A percentile compares a stretch with the other conserved stretches of the same genome.
Conservation (phyloP, 2,888 invertebrate species). For the Polydrusus cervinus region DNA sequence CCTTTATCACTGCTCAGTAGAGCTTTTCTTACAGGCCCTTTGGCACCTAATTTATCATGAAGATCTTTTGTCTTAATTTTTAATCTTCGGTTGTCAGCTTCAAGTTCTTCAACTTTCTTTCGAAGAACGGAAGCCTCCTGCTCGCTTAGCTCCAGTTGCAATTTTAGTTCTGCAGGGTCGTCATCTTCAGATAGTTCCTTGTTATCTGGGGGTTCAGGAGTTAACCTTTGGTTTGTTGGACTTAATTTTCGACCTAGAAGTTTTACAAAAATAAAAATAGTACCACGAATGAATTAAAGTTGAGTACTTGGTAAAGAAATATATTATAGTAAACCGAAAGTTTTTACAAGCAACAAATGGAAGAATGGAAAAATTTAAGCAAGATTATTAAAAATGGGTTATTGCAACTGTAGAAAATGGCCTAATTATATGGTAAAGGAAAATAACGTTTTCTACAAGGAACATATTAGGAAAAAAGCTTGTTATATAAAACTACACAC, state of each 20-base stretch:
- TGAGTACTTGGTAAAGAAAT: not conserved
- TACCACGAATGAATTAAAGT: not conserved
- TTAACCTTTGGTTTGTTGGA: slow-evolving; percentile 78
- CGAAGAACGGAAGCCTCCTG: slow-evolving; percentile 90
- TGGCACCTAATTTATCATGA: slow-evolving; percentile 79
- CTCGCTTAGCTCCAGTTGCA: slow-evolving; percentile 91
- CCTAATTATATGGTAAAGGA: slow-evolving; percentile 53
- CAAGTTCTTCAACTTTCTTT: slow-evolving; percentile 88
- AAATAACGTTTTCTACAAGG: not conserved
- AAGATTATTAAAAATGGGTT: slow-evolving; percentile 51
- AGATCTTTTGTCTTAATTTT: slow-evolving; percentile 86
- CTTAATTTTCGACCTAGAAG: slow-evolving; percentile 78
- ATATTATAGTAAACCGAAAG: too few species aligned
- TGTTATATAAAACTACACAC: slow-evolving; percentile 15
- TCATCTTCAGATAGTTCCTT: slow-evolving; percentile 86
- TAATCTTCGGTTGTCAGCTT: slow-evolving; percentile 83
- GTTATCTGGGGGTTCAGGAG: slow-evolving; percentile 78
- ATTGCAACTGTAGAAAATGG: slow-evolving; percentile 75
- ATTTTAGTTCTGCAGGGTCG: slow-evolving; percentile 86
- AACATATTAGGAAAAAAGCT: slow-evolving; percentile 3
- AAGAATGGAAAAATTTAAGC: slow-evolving; percentile 55
- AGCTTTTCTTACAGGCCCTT: slow-evolving; percentile 64
- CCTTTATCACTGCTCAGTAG: slow-evolving; percentile 65
- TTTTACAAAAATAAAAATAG: not conserved
- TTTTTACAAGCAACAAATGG: not conserved